Conservation (phyloP, 2,797 vertebrate species). For the Phalanger gymnotis region DNA sequence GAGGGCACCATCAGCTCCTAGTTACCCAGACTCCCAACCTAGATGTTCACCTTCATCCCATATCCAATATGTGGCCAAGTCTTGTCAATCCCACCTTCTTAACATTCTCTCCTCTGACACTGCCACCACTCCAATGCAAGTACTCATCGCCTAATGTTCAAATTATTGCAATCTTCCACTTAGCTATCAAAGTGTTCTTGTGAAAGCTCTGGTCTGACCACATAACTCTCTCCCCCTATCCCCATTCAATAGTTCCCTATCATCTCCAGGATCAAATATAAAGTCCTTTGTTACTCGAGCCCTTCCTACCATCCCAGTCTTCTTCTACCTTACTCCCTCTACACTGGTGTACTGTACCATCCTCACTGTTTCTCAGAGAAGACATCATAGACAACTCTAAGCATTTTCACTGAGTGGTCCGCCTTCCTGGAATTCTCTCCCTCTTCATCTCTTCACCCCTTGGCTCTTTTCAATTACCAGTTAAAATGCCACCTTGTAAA, state of each 20-base stretch:
- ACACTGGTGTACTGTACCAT: background rate
- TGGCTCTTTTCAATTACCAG: background rate
- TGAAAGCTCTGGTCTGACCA: background rate
- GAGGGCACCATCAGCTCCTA: background rate
- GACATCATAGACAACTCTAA: background rate
- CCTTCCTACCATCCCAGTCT: background rate
- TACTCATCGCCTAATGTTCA: background rate
- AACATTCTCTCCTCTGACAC: background rate
- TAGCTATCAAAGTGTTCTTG: background rate
- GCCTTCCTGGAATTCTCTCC: background rate
- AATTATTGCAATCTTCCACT: background rate
- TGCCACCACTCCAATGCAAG: background rate
- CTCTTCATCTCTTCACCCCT: background rate
- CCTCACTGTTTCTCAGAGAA: background rate
- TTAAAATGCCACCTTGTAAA: background rate
- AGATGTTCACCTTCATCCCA: background rate
- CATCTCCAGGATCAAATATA: background rate
- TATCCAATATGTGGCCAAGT: background rate
- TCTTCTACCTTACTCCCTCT: background rate
- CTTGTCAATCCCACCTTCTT: background rate
- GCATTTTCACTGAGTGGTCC: background rate
- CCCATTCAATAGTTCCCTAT: background rate
- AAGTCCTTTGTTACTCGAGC: background rate
- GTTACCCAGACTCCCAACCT: background rate
- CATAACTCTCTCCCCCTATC: background rate